Percentiles rank a stretch among this genome's conserved stretches.
These are phyloP conservation scores for Podarcis cretensis DNA, from an alignment of 2,113 vertebrate species.

Conservation along the genomic window DNA sequence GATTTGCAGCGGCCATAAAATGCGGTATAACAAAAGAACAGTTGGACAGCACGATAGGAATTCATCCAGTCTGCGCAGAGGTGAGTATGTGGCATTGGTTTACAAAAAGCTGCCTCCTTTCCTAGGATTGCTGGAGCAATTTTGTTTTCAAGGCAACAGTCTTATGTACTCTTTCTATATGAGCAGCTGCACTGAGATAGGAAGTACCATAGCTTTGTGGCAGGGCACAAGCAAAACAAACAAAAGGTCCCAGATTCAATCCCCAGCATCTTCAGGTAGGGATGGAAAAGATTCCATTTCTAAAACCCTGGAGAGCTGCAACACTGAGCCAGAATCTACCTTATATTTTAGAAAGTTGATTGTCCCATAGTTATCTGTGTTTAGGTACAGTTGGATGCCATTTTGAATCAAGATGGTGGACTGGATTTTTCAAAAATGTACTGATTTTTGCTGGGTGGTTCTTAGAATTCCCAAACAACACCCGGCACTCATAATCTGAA, in stretches of 20 bases:
- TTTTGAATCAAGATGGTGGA: too few relatives aligned
- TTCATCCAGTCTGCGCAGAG: constrained; percentile 87
- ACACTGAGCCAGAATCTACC: background rate
- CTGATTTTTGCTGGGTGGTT: too few relatives aligned
- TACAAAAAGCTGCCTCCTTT: background rate
- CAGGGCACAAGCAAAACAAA: too few relatives aligned
- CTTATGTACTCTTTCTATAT: background rate
- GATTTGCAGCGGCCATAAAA: constrained; percentile 83
- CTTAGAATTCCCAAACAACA: too few relatives aligned
- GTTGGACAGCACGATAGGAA: constrained; percentile 81
- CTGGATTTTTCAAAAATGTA: too few relatives aligned
- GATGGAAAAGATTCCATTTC: background rate
- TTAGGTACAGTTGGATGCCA: too few relatives aligned
- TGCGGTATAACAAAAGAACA: constrained; percentile 84
- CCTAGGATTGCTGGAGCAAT: background rate
- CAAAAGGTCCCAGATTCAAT: background rate
- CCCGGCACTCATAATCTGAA: too few relatives aligned
- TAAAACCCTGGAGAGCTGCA: too few relatives aligned
- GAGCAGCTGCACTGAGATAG: background rate
- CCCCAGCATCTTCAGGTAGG: background rate
- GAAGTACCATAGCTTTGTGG: background rate
- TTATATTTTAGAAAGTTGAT: too few relatives aligned
- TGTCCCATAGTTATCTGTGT: too few relatives aligned
- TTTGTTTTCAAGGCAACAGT: background rate
- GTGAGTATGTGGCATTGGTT: constrained; percentile 61